A percentile compares a stretch with the other conserved stretches of the same genome.
These are phyloP conservation scores for Leguminivora glycinivorella DNA, from an alignment of 1,140 invertebrate genomes.

Conservation along the genomic window DNA sequence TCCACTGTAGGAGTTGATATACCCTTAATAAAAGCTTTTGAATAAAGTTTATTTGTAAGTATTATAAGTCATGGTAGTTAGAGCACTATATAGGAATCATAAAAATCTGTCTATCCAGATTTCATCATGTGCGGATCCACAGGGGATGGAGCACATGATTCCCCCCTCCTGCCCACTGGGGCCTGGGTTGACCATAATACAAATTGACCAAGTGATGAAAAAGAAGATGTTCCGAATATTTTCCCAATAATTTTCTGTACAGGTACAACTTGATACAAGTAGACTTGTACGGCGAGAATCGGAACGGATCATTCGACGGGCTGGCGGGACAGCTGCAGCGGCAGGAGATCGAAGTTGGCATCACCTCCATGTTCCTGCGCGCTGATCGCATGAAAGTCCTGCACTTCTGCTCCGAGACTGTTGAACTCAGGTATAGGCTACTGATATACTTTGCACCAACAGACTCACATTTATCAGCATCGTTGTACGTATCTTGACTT, in stretches of 20 bases:
- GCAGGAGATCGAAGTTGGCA: slow-evolving; percentile 75
- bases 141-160: no score
- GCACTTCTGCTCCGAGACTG: slow-evolving; percentile 78
- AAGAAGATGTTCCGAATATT: no score
- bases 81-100: no score
- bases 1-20: not conserved
- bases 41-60: no score
- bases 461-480: no score
- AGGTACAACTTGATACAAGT: slow-evolving; percentile 76
- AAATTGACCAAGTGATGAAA: no score
- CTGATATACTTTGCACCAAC: not conserved
- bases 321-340: slow-evolving; percentile 77
- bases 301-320: slow-evolving; percentile 79
- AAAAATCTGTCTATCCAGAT: no score
- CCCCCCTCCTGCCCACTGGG: no score
- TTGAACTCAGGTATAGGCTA: slow-evolving; percentile 63
- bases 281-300: slow-evolving; percentile 78
- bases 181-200: no score
- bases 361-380: slow-evolving; percentile 79
- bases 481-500: no score
- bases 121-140: no score
- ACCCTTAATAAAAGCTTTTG: not conserved
- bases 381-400: slow-evolving; percentile 73
- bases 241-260: not conserved
- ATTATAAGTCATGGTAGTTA: no score